Conservation (phyloP, 2,888 invertebrate species). For the Rhagonycha lutea region DNA sequence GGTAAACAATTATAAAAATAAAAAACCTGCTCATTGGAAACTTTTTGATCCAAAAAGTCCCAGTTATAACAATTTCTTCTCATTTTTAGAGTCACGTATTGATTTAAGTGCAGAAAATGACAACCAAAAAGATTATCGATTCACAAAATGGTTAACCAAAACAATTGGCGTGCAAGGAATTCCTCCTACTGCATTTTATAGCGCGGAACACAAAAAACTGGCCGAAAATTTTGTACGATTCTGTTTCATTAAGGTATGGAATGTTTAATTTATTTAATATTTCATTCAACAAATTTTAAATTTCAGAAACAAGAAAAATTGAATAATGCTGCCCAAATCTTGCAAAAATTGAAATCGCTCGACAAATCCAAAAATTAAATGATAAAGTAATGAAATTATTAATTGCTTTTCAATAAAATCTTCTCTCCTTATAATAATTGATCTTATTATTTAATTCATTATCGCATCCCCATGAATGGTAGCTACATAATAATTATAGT, state of each 20-base stretch:
- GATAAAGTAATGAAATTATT: not conserved
- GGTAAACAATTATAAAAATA: conserved; percentile 51
- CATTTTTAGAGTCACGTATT: conserved; percentile 63
- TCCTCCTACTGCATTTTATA: conserved; percentile 93
- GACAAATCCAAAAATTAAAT: not conserved
- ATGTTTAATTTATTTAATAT: not conserved
- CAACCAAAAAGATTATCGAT: conserved; percentile 81
- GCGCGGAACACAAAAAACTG: conserved; percentile 73
- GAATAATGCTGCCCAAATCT: conserved; percentile 65
- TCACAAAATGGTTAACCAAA: conserved; percentile 95
- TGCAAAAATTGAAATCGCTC: conserved; percentile 62
- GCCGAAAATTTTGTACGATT: conserved; percentile 88
- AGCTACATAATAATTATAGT: too few relatives aligned
- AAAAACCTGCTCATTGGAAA: not conserved
- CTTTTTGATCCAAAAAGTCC: not conserved
- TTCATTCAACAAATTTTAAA: not conserved
- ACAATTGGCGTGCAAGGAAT: conserved; percentile 91
- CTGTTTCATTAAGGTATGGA: conserved; percentile 88
- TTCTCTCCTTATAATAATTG: not conserved
- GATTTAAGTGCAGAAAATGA: conserved; percentile 73
- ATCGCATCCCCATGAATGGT: too few relatives aligned
- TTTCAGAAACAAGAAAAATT: conserved; percentile 76
- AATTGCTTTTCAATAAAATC: not conserved
- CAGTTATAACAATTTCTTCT: not conserved
- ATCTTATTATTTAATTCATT: too few relatives aligned